These are phyloP conservation scores for Oncorhynchus mykiss DNA, from an alignment of 2,113 vertebrate genomes.

Conservation along the genomic window DNA sequence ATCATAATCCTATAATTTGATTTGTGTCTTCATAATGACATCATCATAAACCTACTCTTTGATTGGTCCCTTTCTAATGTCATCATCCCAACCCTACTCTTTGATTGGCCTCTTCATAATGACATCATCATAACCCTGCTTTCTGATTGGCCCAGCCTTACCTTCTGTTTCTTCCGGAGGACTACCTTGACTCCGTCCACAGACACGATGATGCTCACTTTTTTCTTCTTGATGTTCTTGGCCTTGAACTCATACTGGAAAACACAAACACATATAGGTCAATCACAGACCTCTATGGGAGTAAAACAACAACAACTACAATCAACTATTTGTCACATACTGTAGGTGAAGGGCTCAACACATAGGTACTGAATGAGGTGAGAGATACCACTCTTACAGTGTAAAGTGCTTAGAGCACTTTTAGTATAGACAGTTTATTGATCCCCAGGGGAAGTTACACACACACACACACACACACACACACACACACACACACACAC, in stretches of 20 bases:
- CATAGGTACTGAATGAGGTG: background rate
- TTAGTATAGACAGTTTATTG: too few relatives aligned
- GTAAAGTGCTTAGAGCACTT: too few relatives aligned
- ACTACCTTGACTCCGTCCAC: conserved; percentile 82
- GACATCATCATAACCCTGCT: background rate
- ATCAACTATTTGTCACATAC: too few relatives aligned
- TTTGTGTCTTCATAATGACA: too few relatives aligned
- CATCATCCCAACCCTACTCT: too few relatives aligned
- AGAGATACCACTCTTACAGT: background rate
- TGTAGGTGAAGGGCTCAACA: background rate
- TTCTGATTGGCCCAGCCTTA: conserved; percentile 24
- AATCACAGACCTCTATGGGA: background rate
- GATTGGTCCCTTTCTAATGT: background rate
- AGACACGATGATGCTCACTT: conserved; percentile 85
- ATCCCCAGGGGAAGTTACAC: too few relatives aligned
- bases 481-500: too few relatives aligned
- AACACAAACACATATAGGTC: conserved; percentile 10
- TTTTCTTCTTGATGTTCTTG: conserved; percentile 90
- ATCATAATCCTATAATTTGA: too few relatives aligned
- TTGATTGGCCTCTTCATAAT: background rate
- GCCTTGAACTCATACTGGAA: conserved; percentile 91
- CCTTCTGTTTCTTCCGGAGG: conserved; percentile 85
- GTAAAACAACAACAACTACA: too few relatives aligned
- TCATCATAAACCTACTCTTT: background rate
- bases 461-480: too few relatives aligned